phyloP scores from a whole-genome alignment of 2,113 vertebrate species.

The Oncorhynchus masou region DNA sequence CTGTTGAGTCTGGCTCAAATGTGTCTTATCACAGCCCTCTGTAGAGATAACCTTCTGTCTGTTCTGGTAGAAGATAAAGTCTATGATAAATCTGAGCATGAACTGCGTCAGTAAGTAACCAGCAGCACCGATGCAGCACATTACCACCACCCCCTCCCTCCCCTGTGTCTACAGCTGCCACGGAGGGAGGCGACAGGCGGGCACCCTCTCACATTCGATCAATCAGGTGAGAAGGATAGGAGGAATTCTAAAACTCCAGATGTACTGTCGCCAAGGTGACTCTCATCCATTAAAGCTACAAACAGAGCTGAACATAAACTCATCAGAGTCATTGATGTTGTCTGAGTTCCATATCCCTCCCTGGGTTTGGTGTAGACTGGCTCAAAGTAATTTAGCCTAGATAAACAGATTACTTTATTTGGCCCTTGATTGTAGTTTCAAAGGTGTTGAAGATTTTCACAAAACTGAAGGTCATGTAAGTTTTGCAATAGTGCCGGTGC shows the following conservation, averaged over 20 bases:
- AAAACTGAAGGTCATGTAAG: too few relatives aligned
- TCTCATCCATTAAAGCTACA: slow-evolving; percentile 39
- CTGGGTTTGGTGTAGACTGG: slow-evolving; percentile 8
- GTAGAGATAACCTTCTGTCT: slow-evolving; percentile 26
- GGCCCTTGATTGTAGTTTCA: neutral
- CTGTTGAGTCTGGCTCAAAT: slow-evolving; percentile 44
- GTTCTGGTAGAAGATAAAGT: slow-evolving; percentile 52
- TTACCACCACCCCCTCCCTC: neutral
- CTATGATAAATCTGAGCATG: slow-evolving; percentile 46
- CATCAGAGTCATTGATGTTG: slow-evolving; percentile 37
- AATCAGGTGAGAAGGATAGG: slow-evolving; percentile 50
- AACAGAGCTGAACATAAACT: slow-evolving; percentile 36
- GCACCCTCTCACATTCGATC: slow-evolving; percentile 62
- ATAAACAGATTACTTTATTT: neutral
- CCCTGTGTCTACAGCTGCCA: slow-evolving; percentile 52
- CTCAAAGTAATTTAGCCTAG: neutral
- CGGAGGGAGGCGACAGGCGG: slow-evolving; percentile 49
- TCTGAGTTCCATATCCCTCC: neutral
- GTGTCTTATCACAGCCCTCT: slow-evolving; percentile 45
- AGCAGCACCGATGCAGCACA: slow-evolving; percentile 35
- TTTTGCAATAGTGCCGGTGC: too few relatives aligned
- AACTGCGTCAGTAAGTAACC: slow-evolving; percentile 31
- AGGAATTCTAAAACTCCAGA: slow-evolving; percentile 61
- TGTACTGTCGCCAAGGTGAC: slow-evolving; percentile 64
- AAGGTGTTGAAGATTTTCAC: neutral